Evolutionary conservation across 1,140 invertebrate genomes (phyloP).

Genomic region (Formica exsecta): DNA sequence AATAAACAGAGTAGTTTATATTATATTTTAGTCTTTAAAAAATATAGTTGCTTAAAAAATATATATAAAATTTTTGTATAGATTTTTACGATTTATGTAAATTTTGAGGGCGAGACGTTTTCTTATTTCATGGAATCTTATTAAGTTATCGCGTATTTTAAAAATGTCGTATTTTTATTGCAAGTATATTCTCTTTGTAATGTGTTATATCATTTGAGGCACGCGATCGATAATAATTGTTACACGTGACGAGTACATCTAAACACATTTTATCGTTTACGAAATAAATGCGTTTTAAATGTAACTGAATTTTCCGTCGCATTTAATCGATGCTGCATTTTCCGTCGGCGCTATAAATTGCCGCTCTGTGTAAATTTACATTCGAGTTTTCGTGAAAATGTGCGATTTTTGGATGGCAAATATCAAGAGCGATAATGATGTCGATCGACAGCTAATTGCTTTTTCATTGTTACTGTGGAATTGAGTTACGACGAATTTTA

Average conservation of each 20-base stretch:
- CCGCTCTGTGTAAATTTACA: slow-evolving; percentile 13
- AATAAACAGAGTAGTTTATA: not conserved
- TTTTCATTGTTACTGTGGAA: slow-evolving; percentile 10
- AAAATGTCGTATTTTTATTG: not conserved
- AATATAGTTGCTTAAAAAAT: not conserved
- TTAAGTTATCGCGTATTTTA: not conserved
- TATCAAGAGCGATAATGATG: not conserved
- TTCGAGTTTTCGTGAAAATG: not conserved
- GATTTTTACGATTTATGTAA: not conserved
- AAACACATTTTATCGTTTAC: slow-evolving; percentile 21
- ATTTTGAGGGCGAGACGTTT: not conserved
- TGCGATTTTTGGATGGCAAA: slow-evolving; percentile 20
- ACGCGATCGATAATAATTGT: slow-evolving; percentile 9
- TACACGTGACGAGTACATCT: not conserved
- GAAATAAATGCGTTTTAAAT: slow-evolving; percentile 10
- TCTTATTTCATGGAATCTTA: not conserved
- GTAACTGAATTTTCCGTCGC: slow-evolving; percentile 24
- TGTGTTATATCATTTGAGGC: not conserved
- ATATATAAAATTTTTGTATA: not conserved
- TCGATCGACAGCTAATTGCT: not conserved
- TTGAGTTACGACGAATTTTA: not conserved
- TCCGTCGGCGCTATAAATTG: not conserved
- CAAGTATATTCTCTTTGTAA: not conserved
- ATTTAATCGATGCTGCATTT: slow-evolving; percentile 11
- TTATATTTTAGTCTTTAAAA: not conserved